A percentile compares a stretch with the other conserved stretches of the same genome.
Evolutionary conservation across 2,888 invertebrate species (phyloP).

Genomic region (Ophion ellenae): DNA sequence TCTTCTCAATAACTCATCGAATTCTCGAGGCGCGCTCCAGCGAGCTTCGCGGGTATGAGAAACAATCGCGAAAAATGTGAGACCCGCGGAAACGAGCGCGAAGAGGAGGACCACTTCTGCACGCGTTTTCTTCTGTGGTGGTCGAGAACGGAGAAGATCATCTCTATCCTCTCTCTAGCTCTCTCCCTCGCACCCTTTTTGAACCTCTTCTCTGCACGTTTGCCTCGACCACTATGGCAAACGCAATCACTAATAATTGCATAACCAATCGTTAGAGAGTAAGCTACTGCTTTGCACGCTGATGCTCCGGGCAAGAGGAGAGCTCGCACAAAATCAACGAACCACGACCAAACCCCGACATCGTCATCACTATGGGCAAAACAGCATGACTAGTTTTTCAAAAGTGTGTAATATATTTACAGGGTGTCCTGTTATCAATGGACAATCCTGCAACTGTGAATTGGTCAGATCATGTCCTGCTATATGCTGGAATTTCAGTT

Average conservation of each 20-base stretch:
- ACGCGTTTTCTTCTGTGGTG: slow-evolving; percentile 56
- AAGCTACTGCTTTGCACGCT: slow-evolving; percentile 5
- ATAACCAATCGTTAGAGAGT: slow-evolving; percentile 66
- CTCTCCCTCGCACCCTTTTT: background rate
- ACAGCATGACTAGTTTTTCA: slow-evolving; percentile 52
- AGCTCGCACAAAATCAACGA: slow-evolving; percentile 57
- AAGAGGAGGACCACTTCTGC: slow-evolving; percentile 24
- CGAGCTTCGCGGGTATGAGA: slow-evolving; percentile 53
- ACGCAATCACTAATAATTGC: slow-evolving; percentile 66
- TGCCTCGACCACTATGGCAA: slow-evolving; percentile 37
- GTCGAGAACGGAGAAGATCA: slow-evolving; percentile 25
- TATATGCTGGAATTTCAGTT: too few relatives aligned
- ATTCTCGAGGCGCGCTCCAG: slow-evolving; percentile 16
- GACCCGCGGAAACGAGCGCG: slow-evolving; percentile 47
- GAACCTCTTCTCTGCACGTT: slow-evolving; percentile 14
- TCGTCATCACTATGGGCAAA: slow-evolving; percentile 44
- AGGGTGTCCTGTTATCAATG: too few relatives aligned
- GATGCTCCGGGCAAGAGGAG: slow-evolving; percentile 42
- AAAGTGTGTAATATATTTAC: background rate
- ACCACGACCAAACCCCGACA: slow-evolving; percentile 50
- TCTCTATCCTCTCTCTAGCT: background rate
- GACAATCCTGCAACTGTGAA: too few relatives aligned
- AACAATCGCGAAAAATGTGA: slow-evolving; percentile 42
- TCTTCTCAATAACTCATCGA: slow-evolving; percentile 29
- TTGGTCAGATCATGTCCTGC: too few relatives aligned